Evolutionary conservation across 2,113 vertebrate genomes (phyloP), one percentile per base, ranked within the genome.

Genomic region (Ellobius talpinus): DNA sequence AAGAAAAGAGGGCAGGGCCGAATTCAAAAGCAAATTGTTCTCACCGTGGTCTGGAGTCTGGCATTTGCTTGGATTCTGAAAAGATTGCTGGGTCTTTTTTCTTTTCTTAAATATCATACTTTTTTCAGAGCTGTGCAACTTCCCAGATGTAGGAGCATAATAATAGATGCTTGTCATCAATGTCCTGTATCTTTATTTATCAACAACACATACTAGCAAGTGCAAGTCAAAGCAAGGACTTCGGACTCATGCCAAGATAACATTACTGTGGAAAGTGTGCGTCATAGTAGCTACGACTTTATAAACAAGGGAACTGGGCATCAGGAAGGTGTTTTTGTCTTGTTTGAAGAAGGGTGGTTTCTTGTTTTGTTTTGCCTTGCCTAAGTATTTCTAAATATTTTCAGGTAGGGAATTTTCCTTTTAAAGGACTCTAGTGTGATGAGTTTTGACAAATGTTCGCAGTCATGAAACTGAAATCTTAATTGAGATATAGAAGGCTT

Each of bases 1-100:
- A n/a, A 94, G 86, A 82, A 95, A 92, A 87, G 79, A 95, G 86
- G 79, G 91, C 70, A 94, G 81, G 66, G 66, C 61, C 31, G 82
- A 86, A 91, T 97, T 96, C 50, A 17, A 87, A 96, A 94, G 72
- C 65, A 89, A 93, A 93, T 90, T 92, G 66, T 93, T 89, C 82
- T 95, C 77, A 88, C 29, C 36, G 26, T 0, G 9, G 94, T 88
- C 89, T 95, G 77, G 29, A 97, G 65, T 92, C 81, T 94, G 74
- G 42, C 23, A 65, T 90, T 81, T 58, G 79, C 58, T 87, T 86
- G 81, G 42, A 66, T 86, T 89, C 95, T 96, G 73, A 90, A 86
- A 86, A 82, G n/a, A 58, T 95, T 74, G 93, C 70, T 70, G 91
- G 82, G 65, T 91, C 58, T 45, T 82, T 87, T 72, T 47, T 91